Conservation (phyloP, 2,888 invertebrate species). For the Troides oblongomaculatus region DNA sequence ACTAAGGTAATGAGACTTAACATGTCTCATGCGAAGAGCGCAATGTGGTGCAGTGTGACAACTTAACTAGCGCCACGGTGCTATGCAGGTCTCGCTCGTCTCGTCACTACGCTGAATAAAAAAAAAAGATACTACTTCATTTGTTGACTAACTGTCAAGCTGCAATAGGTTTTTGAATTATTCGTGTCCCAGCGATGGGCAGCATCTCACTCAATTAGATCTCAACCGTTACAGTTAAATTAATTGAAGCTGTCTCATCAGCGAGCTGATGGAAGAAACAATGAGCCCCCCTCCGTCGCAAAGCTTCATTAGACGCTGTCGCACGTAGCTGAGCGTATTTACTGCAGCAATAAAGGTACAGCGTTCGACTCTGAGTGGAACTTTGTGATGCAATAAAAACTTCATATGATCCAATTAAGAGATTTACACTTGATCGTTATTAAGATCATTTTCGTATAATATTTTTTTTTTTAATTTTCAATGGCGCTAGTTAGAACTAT, state of each 20-base stretch:
- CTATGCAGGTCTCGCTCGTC: no score
- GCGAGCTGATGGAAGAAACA: neutral
- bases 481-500: no score
- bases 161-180: no score
- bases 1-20: no score
- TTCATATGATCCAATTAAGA: neutral
- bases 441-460: neutral
- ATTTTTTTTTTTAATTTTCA: no score
- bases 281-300: conserved; percentile 1
- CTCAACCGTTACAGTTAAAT: neutral
- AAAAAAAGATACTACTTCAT: no score
- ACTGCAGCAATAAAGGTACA: neutral
- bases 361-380: neutral
- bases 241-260: neutral
- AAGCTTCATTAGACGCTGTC: conserved; percentile 3
- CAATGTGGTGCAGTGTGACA: no score
- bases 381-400: neutral
- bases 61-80: no score
- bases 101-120: no score
- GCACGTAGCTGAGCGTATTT: neutral
- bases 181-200: no score
- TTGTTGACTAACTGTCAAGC: no score
- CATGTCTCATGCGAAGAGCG: no score
- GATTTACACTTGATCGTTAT: neutral
- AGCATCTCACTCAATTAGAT: neutral